phyloP scores from a whole-genome alignment of 2,888 invertebrate species.

The Drosophila mimetica region DNA sequence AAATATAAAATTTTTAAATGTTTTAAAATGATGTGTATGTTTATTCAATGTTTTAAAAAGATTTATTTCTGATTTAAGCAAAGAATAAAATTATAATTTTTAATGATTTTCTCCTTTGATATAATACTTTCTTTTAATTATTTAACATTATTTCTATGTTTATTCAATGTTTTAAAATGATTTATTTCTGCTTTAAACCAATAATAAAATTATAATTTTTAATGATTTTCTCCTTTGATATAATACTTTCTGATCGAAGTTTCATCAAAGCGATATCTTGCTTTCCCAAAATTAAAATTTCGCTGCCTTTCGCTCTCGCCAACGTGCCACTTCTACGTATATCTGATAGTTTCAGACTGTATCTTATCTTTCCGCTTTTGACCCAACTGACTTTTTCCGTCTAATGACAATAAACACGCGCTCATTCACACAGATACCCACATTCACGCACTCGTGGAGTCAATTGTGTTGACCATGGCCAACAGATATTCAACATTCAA shows the following conservation, averaged over 20 bases:
- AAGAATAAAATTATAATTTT: too few relatives aligned
- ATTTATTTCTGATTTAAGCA: too few relatives aligned
- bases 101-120: too few relatives aligned
- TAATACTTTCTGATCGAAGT: not conserved
- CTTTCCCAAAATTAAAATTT: constrained; percentile 13
- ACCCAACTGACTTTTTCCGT: constrained; percentile 21
- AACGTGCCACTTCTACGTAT: constrained; percentile 1
- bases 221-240: not conserved
- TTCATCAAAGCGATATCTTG: not conserved
- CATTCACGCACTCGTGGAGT: constrained; percentile 27
- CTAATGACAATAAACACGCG: constrained; percentile 33
- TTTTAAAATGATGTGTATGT: too few relatives aligned
- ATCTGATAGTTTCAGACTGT: constrained; percentile 17
- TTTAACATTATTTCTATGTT: too few relatives aligned
- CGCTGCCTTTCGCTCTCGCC: constrained; percentile 18
- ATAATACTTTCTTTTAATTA: too few relatives aligned
- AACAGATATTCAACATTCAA: constrained; percentile 43
- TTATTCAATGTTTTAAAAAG: too few relatives aligned
- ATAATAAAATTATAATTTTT: too few relatives aligned
- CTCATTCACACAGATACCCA: constrained; percentile 9
- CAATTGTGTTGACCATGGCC: constrained; percentile 51
- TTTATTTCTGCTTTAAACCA: too few relatives aligned
- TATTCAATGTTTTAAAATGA: too few relatives aligned
- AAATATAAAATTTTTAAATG: too few relatives aligned
- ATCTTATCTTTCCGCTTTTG: constrained; percentile 30